Evolutionary conservation across 2,888 invertebrate species (phyloP), one percentile per base, ranked within the genome.

Genomic region (Steinernema carpocapsae): DNA sequence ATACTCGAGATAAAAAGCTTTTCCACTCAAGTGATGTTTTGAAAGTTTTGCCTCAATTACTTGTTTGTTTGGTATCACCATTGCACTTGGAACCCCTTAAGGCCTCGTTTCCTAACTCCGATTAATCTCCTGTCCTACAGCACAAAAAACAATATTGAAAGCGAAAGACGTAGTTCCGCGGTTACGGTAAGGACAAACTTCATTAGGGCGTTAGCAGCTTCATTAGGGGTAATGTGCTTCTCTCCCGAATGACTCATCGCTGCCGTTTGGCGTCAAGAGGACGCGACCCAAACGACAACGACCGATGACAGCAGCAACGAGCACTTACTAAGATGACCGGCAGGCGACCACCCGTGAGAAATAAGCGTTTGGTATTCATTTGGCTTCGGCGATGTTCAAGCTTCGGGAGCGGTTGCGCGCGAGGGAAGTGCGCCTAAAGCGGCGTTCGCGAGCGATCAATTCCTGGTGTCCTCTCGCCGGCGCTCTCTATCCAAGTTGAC

Each of bases 201-300:
- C 64, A 64, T 64, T 64, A 64, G 64, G 64, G 29, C n/a, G n/a
- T n/a, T n/a, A n/a, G n/a, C n/a, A n/a, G n/a, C 64, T 64, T 64
- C 64, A 64, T 64, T 64, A 64, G 64, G 64, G 29, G 2, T 64
- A 64, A 64, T 64, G 26, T 32, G 64, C 64, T 17, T 64, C 17
- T 37, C 32, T 37, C 17, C 3, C 32, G 26, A 32, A 3, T 64
- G 64, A 64, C 17, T 64, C 64, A 64, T 17, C 64, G 56, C 56
- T 19, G 56, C 22, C 64, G 64, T 64, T 64, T 24, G 32, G 64
- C 64, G 64, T 64, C 64, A 64, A 64, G 64, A 32, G 64, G 64
- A 37, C 64, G 32, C 64, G 64, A 64, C 37, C 37, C 37, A 10
- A n/a, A 37, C 37, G 37, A 37, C 32, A 29, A 64, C 64, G n/a